Percentiles rank a stretch among this genome's conserved stretches.
phyloP scores from a whole-genome alignment of 2,888 invertebrate genomes.

The Colostygia pectinataria region DNA sequence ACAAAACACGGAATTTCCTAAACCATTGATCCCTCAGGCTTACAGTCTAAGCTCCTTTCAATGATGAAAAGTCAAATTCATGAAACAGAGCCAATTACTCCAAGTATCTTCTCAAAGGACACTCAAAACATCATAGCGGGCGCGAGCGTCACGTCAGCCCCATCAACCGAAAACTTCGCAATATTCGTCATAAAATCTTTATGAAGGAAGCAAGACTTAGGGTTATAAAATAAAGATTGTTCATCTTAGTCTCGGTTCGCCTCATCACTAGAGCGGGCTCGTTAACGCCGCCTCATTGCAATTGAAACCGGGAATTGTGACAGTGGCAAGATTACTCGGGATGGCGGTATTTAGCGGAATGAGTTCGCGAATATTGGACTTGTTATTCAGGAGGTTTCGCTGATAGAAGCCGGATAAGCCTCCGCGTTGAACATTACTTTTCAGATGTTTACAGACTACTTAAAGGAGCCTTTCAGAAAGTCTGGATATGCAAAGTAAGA shows the following conservation, averaged over 20 bases:
- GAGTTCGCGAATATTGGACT: slow-evolving; percentile 36
- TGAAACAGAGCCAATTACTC: slow-evolving; percentile 19
- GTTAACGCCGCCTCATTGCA: slow-evolving; percentile 43
- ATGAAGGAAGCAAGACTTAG: slow-evolving; percentile 25
- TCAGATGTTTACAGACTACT: slow-evolving; percentile 2
- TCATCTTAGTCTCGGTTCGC: slow-evolving; percentile 28
- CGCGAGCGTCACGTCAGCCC: slow-evolving; percentile 22
- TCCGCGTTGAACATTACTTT: slow-evolving; percentile 10
- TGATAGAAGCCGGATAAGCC: slow-evolving; percentile 10
- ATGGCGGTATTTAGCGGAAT: slow-evolving; percentile 35
- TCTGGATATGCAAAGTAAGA: not conserved
- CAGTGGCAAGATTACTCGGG: slow-evolving; percentile 42
- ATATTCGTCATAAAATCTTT: slow-evolving; percentile 36
- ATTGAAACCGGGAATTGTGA: slow-evolving; percentile 43
- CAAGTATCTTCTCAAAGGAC: slow-evolving; percentile 18
- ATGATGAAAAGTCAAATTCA: slow-evolving; percentile 12
- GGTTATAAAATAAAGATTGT: slow-evolving; percentile 32
- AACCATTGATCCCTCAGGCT: not conserved
- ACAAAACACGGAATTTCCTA: not conserved
- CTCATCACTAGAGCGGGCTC: slow-evolving; percentile 38
- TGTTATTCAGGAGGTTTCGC: slow-evolving; percentile 19
- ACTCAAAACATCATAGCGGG: slow-evolving; percentile 27
- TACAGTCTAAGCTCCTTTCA: slow-evolving; percentile 2
- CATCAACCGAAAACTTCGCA: slow-evolving; percentile 22
- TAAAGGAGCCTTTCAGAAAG: too few relatives aligned